Base-by-base conservation (phyloP, 2,888 invertebrate genomes). In the Eumacrocentrus americanus region DNA sequence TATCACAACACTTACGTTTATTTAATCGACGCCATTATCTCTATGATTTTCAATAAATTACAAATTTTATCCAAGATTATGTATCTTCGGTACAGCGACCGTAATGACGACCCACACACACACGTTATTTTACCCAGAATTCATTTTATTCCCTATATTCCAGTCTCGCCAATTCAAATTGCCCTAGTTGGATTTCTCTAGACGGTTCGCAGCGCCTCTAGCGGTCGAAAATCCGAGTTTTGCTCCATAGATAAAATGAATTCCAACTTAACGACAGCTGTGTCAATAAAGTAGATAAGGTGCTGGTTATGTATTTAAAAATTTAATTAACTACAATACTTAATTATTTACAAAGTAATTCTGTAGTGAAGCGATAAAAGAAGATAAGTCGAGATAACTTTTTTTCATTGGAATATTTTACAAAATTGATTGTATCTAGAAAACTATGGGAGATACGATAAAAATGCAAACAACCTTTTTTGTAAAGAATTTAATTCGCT, bases 101-200 rank as follows among this genome's bases (percentile, higher is more conserved):
- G 11, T 16, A 48, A 48, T 14, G 29, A 29, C 57, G 61, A 66
- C 63, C 58, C 67, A 65, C 63, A 66, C 63, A 67, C 65, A 70
- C 70, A 68, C 25, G 56, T 22, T 68, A 69, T 67, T 71, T 68
- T 73, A 73, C 71, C 73, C 73, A 73, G 67, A 73, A 73, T 73
- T 68, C 73, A 64, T 63, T 68, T 60, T 62, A 44, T 52, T 23
- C 46, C 37, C 38, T 34, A 72, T 72, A 73, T 72, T 72, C 35
- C 51, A 38, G 22, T 54, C 51, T 37, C 54, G 59, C 59, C 62
- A 62, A 55, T 29, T 20, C 4, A n/a, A n/a, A n/a, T n/a, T n/a
- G n/a, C 29, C 4, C 29, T 29, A 29, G 29, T 29, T 29, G 9
- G 23, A n/a, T n/a, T n/a, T n/a, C 29, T 6, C 29, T 29, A 29